phyloP scores from a whole-genome alignment of 2,888 invertebrate species.

The Meiosimyza platycephala region DNA sequence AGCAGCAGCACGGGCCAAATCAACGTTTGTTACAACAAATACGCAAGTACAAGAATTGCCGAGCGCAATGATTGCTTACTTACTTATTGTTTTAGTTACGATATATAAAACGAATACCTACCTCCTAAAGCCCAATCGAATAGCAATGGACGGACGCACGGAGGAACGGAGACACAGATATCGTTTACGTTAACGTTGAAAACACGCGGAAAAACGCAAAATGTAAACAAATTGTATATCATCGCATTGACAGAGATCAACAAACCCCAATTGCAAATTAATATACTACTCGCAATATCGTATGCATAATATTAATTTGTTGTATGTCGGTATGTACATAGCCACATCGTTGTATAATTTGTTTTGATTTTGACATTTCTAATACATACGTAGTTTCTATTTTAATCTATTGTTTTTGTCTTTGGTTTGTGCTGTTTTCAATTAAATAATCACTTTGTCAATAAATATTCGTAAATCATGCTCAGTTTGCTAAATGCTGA shows the following conservation, averaged over 20 bases:
- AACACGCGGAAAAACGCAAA: slow-evolving; percentile 29
- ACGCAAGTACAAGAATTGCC: neutral
- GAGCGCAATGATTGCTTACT: neutral
- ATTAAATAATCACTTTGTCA: no score
- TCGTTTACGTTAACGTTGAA: neutral
- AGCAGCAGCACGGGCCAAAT: slow-evolving; percentile 8
- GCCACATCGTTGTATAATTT: slow-evolving; percentile 21
- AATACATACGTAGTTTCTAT: neutral
- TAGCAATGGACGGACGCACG: neutral
- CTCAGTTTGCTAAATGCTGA: no score
- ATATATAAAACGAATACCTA: neutral
- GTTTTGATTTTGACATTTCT: neutral
- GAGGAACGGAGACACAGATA: neutral
- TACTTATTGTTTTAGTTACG: neutral
- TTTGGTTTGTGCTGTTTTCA: neutral
- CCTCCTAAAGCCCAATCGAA: slow-evolving; percentile 17
- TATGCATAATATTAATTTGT: neutral
- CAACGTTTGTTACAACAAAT: no score
- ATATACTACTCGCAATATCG: slow-evolving; percentile 1
- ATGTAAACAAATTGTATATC: slow-evolving; percentile 44
- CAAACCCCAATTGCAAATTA: slow-evolving; percentile 44
- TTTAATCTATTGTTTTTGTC: slow-evolving; percentile 17
- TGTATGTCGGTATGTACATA: slow-evolving; percentile 14
- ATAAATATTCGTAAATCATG: no score
- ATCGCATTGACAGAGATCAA: slow-evolving; percentile 44